Evolutionary conservation across 2,113 vertebrate species (phyloP), one percentile per base, ranked within the genome.

Genomic region (Morone saxatilis): DNA sequence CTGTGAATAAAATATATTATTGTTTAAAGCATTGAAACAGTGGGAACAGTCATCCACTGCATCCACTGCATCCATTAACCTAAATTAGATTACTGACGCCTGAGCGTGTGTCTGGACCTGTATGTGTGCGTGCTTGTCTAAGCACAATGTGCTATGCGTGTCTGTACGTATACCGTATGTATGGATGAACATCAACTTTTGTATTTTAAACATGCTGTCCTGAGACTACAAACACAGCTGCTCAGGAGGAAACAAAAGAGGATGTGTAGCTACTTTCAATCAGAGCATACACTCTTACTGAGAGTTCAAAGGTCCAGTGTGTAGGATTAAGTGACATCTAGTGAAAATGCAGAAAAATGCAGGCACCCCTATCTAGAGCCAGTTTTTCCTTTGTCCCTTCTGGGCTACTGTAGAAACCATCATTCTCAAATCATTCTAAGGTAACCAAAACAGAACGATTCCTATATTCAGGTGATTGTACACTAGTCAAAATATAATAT

Each of bases 51-150:
- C 43, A 65, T 54, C 62, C 22, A 47, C 41, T 82, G 69, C 3
- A 31, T 31, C 31, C 31, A 3, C 31, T 73, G 80, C 81, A 80
- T 57, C 73, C 72, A 81, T 22, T 83, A 73, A 86, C 80, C 83
- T 54, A 82, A 86, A 88, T 88, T 31, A 82, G 59, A 70, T 85
- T 76, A 59, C 68, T 17, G 43, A 1, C 6, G 3, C 45, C 71
- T 78, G 70, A 89, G 66, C 54, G 66, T 71, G 54, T 71, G 54
- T 43, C 31, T 31, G 53, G 69, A 31, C 31, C 31, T 31, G 31
- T 31, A 31, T 5, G 40, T 71, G 54, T 36, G 19, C 12, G 3
- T 68, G 40, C 4, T 51, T 17, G 22, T 38, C 11, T 1, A 48
- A 19, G 41, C 12, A 45, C 9, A 54, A 45, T 31, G 31, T 31